Evolutionary conservation across 1,140 invertebrate genomes (phyloP), one percentile per base, ranked within the genome.

Genomic region (Aricia agestis): DNA sequence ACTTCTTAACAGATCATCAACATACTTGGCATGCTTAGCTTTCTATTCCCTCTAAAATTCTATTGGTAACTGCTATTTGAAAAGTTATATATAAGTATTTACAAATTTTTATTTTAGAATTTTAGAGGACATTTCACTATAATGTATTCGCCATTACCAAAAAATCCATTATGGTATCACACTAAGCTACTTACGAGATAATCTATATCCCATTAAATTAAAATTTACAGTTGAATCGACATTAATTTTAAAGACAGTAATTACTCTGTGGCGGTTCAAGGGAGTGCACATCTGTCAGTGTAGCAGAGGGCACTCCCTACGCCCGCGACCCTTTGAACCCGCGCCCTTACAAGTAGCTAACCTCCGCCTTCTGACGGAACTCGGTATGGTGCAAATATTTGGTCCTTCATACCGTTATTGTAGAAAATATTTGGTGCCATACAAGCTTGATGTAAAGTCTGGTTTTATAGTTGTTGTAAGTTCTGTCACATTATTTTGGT

Each of bases 261-360:
- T 66, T 78, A 10, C 63, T 67, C 76, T 77, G 45, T 70, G 76
- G 17, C 74, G 68, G 69, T 77, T 75, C 78, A 52, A 70, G 81
- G 79, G 82, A 84, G 65, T 71, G 61, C 76, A 69, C 85, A 87
- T 87, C 85, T 85, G 85, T 82, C 81, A 74, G 72, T 73, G 74
- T 78, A 70, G 70, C 68, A 71, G 71, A 25, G 25, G 25, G 25
- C 25, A 25, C 25, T 25, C 79, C 78, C 76, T 79, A 65, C 69
- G 69, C 75, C 73, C 66, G 66, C 74, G 73, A 71, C 78, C 75
- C 80, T 78, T 74, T 79, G 73, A 68, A 19, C 67, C 67, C 78
- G 32, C 45, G 32, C 36, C 32, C 52, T 63, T 41, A 36, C 32
- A 69, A 59, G 57, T 74, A 75, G 68, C 66, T 72, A 75, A 41